A percentile compares a stretch with the other conserved stretches of the same genome.
Conservation (phyloP, 2,113 vertebrate species). For the Bufo bufo region DNA sequence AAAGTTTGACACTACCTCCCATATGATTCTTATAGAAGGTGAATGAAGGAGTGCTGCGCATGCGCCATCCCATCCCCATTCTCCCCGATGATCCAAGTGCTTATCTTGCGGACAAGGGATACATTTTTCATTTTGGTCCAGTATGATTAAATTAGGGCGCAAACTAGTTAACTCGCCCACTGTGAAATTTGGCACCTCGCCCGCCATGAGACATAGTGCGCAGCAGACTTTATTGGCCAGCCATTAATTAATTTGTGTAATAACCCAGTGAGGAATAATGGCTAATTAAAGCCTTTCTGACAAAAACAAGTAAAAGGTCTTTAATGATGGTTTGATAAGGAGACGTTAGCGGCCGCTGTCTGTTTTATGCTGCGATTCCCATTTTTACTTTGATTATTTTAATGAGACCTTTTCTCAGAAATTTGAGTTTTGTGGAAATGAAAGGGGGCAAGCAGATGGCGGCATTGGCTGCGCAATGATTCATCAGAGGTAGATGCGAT, state of each 20-base stretch:
- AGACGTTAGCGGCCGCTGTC: slow-evolving; percentile 36
- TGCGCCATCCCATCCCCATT: no score
- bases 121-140: no score
- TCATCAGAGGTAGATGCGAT: background rate
- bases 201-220: slow-evolving; percentile 54
- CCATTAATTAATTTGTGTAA: slow-evolving; percentile 72
- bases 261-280: slow-evolving; percentile 67
- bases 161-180: background rate
- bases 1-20: no score
- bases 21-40: no score
- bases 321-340: slow-evolving; percentile 64
- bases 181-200: background rate
- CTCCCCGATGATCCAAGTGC: no score
- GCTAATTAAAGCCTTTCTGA: slow-evolving; percentile 71
- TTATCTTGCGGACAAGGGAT: no score
- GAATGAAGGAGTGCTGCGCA: no score
- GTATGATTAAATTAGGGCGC: background rate
- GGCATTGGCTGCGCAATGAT: slow-evolving; percentile 16
- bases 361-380: slow-evolving; percentile 39
- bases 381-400: slow-evolving; percentile 64
- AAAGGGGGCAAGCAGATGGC: slow-evolving; percentile 61
- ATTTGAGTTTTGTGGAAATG: slow-evolving; percentile 58
- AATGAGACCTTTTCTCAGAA: slow-evolving; percentile 65
- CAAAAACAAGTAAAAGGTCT: slow-evolving; percentile 57
- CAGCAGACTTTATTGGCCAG: slow-evolving; percentile 62